Base-by-base conservation (phyloP, 1,140 invertebrate genomes). In the Drosophila bocki region DNA sequence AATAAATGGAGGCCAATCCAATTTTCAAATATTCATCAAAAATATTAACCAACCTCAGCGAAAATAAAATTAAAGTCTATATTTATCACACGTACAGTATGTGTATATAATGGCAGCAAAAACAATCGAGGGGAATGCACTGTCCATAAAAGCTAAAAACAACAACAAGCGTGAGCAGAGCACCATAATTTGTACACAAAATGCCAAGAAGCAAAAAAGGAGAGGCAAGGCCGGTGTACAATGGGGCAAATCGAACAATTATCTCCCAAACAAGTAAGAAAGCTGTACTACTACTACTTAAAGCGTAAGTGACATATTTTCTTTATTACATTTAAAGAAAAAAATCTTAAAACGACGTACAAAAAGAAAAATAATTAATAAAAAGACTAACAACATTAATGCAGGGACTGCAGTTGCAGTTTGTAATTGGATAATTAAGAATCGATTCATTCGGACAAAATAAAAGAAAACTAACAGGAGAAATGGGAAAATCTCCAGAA, bases 101-200 rank as follows among this genome's bases (percentile, higher is more conserved):
- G 15, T 60, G 17, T 29, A 63, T 63, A 63, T 48, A 51, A 51
- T 51, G 51, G 29, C 59, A 41, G 35, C 35, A 41, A 22, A 29
- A 58, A 45, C 69, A 78, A 78, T 67, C 48, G 68, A 77, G 65
- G 67, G 81, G 67, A 84, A 84, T 84, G 81, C 81, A 82, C 80
- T 71, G 65, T 53, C 76, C 65, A 83, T 83, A 84, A 76, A 83
- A 83, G 80, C 80, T 79, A 70, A 83, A 83, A 81, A 75, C 72
- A 81, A 85, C 42, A 80, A 64, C 48, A 69, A 50, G 26, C 22
- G 22, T 13, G 8, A 50, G 8, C 47, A 26, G 44, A 59, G 59
- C 72, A 70, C 78, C 64, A 85, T 83, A 75, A 83, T 85, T 85
- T 81, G 82, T 85, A 85, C 80, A 85, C 82, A 86, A 85, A 85